phyloP scores from a whole-genome alignment of 2,113 vertebrate species.

The Micromys minutus region DNA sequence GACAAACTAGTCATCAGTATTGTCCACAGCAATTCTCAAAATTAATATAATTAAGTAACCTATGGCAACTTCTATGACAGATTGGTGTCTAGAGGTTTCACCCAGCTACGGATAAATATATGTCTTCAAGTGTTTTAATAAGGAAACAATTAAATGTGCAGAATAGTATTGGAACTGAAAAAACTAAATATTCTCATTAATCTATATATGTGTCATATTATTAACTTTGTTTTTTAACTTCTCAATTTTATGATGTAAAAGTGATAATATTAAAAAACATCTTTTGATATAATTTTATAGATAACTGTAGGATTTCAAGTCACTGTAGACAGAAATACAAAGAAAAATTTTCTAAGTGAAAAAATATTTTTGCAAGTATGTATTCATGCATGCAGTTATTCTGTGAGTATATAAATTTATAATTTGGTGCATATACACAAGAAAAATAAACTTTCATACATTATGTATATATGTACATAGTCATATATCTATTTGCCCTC shows the following conservation, averaged over 20 bases:
- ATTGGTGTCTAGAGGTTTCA: not conserved
- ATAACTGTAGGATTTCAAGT: conserved; percentile 1
- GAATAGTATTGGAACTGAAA: not conserved
- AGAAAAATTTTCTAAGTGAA: not conserved
- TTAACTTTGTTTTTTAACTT: not conserved
- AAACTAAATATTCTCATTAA: not conserved
- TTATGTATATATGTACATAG: not conserved
- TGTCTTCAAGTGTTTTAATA: not conserved
- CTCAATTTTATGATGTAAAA: not conserved
- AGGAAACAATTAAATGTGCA: not conserved
- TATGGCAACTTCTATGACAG: not conserved
- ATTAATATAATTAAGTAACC: conserved; percentile 11
- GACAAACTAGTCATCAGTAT: not conserved
- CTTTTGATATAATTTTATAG: conserved; percentile 17
- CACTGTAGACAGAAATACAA: not conserved
- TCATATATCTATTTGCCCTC: not conserved
- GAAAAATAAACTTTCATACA: not conserved
- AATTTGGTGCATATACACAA: not conserved
- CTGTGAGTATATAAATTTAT: not conserved
- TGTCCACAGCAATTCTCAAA: not conserved
- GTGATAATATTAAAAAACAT: not conserved
- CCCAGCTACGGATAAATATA: not conserved
- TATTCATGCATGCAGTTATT: not conserved
- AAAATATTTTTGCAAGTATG: not conserved
- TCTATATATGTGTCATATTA: not conserved